Base-by-base conservation (phyloP, 2,113 vertebrate species). In the Thalassoma bifasciatum region DNA sequence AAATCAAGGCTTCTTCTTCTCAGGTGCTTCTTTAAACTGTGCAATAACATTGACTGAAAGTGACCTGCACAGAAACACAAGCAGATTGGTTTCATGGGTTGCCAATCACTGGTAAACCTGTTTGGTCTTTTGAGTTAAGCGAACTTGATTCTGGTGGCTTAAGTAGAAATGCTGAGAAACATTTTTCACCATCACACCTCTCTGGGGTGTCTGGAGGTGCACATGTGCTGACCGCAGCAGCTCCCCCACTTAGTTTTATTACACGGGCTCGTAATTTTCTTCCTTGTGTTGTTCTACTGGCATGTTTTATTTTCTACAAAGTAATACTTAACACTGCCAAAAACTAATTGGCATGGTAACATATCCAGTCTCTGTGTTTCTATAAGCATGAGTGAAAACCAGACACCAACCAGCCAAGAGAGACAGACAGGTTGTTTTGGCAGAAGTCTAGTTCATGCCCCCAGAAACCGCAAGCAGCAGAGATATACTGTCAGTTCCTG, bases 181-280 rank as follows among this genome's bases (percentile, higher is more conserved):
- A 36, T 75, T 83, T 85, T 90, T 88, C 67, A 66, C 64, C 40
- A 0, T 72, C 69, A 82, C 84, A 81, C 73, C 76, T 75, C 88
- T 83, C 79, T 75, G 49, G 77, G 82, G 80, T 80, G 82, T 86
- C 88, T 90, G 80, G 79, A 76, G 16, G 19, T 64, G 76, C 71
- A 82, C 40, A 65, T 77, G 81, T 57, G 62, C 36, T 7, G 72
- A 88, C 87, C 82, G 30, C 85, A 89, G 86, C 78, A 82, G 88
- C 88, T 90, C 83, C 83, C 83, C 83, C 79, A 87, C 81, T 77
- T 80, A 80, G 83, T 89, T 91, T 86, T 89, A 89, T 85, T 75
- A 78, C 84, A 72, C 9, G 3, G 24, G 65, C 72, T 81, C 66
- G 7, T 87, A 82, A 88, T 52, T 66, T 85, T 83, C 85, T 78